Evolutionary conservation across 2,797 vertebrate genomes (phyloP).

Genomic region (Anguilla pacifica): DNA sequence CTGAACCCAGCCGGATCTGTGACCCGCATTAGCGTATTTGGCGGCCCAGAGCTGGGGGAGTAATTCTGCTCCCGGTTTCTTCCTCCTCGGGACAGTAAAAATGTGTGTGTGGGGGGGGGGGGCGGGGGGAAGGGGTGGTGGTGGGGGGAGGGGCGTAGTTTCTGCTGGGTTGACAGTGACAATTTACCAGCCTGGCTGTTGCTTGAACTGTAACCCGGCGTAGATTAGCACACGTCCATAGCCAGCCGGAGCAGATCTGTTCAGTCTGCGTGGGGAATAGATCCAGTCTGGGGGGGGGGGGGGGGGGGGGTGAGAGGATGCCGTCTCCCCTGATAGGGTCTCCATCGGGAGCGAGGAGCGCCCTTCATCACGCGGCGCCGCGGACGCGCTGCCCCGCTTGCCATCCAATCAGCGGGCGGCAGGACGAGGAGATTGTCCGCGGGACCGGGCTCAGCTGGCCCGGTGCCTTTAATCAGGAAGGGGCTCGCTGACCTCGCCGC

Average conservation of each 20-base stretch:
- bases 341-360: neutral
- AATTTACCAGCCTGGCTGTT: neutral
- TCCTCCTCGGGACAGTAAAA: neutral
- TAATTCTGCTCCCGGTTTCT: neutral
- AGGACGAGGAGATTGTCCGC: neutral
- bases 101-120: neutral
- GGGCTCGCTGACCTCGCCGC: conserved; percentile 69
- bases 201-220: neutral
- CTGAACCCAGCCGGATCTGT: conserved; percentile 37
- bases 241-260: neutral
- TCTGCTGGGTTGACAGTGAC: neutral
- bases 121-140: neutral
- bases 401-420: neutral
- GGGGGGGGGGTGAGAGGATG: too few relatives aligned
- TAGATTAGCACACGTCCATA: neutral
- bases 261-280: neutral
- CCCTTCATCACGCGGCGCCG: neutral
- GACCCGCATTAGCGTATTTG: conserved; percentile 51
- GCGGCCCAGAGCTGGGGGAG: conserved; percentile 24
- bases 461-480: neutral
- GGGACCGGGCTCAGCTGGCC: neutral
- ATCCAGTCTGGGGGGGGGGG: neutral
- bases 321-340: neutral
- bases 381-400: too few relatives aligned
- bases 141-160: neutral